A percentile compares a stretch with the other conserved stretches of the same genome.
phyloP scores from a whole-genome alignment of 92 coral and sea anemone genomes.

The Chrysogorgia sp. region DNA sequence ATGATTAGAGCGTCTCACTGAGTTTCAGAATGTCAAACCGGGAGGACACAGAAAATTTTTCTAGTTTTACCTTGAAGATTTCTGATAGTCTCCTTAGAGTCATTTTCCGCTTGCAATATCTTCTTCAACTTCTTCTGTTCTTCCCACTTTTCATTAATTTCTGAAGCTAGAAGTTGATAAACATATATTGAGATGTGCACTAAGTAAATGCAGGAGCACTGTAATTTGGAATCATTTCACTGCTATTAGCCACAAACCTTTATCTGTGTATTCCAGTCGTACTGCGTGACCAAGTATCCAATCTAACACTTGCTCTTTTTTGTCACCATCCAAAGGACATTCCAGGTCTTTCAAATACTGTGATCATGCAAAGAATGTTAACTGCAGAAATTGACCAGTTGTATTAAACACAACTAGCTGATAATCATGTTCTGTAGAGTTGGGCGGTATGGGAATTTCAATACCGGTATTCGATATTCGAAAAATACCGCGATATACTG shows the following conservation, averaged over 20 bases:
- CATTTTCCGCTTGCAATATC: slow-evolving; percentile 42
- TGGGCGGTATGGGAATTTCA: too few species aligned
- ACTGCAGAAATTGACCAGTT: not conserved
- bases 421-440: too few species aligned
- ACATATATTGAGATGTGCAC: not conserved
- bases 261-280: slow-evolving; percentile 88
- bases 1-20: too few species aligned
- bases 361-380: not conserved
- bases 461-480: too few species aligned
- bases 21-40: too few species aligned
- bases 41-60: not conserved
- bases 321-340: slow-evolving; percentile 78
- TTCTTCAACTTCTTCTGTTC: slow-evolving; percentile 24
- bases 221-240: too few species aligned
- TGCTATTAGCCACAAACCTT: slow-evolving; percentile 56
- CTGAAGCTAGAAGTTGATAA: slow-evolving; percentile 39
- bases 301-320: slow-evolving; percentile 75
- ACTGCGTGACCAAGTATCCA: slow-evolving; percentile 93
- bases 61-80: slow-evolving; percentile 8
- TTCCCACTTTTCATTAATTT: slow-evolving; percentile 34
- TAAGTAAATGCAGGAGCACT: too few species aligned
- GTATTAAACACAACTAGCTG: too few species aligned
- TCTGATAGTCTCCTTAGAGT: slow-evolving; percentile 64
- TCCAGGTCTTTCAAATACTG: slow-evolving; percentile 83
- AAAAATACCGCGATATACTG: too few species aligned